phyloP scores from a whole-genome alignment of 2,797 vertebrate genomes.

The Mormyrus proboscirostris region DNA sequence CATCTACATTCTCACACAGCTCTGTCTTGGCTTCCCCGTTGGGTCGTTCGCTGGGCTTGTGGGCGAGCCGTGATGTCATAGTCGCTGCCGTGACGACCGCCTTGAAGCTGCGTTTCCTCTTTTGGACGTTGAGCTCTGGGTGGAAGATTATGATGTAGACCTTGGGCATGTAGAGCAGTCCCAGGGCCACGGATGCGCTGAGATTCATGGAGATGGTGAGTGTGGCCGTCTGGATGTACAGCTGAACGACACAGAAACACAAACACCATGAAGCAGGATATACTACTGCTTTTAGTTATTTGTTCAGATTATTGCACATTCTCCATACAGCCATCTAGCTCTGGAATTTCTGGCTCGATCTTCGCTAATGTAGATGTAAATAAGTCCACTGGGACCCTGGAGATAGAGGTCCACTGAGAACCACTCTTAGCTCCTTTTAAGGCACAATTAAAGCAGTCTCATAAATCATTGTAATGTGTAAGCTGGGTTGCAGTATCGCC shows the following conservation, averaged over 20 bases:
- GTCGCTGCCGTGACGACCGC: slow-evolving; percentile 84
- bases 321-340: not conserved
- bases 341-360: not conserved
- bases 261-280: not conserved
- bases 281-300: not conserved
- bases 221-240: slow-evolving; percentile 90
- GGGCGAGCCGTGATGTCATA: slow-evolving; percentile 81
- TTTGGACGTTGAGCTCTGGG: slow-evolving; percentile 88
- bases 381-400: not conserved
- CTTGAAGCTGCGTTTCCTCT: slow-evolving; percentile 87
- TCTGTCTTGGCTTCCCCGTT: slow-evolving; percentile 90
- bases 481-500: not conserved
- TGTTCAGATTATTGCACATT: not conserved
- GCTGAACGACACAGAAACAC: slow-evolving; percentile 46
- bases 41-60: slow-evolving; percentile 81
- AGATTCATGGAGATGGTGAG: slow-evolving; percentile 91
- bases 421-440: not conserved
- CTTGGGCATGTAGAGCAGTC: slow-evolving; percentile 92
- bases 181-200: slow-evolving; percentile 84
- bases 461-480: not conserved
- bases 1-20: slow-evolving; percentile 79
- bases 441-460: not conserved
- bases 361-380: not conserved
- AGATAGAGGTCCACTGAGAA: not conserved
- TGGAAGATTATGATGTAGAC: slow-evolving; percentile 94